Base-by-base conservation (phyloP, 2,113 vertebrate genomes). In the Emydocephalus ijimae region DNA sequence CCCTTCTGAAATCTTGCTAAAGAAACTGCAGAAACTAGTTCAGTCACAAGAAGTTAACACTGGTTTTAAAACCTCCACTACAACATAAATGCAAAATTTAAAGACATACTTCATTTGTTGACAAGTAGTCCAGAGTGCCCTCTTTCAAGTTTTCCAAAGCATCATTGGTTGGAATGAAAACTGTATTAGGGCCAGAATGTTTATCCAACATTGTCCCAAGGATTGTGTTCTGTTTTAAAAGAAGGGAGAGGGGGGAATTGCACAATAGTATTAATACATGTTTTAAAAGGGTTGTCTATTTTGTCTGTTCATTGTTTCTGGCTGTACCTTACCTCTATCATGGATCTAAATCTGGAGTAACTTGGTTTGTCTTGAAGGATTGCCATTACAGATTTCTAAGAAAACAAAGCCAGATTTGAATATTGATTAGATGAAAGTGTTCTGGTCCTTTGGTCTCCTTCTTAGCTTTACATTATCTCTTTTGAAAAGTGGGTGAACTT, bases 331-430 rank as follows among this genome's bases (percentile, higher is more conserved):
- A 99, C 99, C 98, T 98, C 96, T 92, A 99, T 91, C n/a, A 99
- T 95, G 94, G 96, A 95, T 64, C 95, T 97, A 96, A 99, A 99
- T 85, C 88, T 96, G 94, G 97, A 96, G 87, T 98, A 98, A 93
- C 97, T 99, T 89, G 94, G 96, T 88, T 98, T 97, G 89, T 96
- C 94, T 29, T 98, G 97, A 91, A 99, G 95, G 91, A 99, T 96
- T 94, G 97, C 96, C 98, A 98, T 97, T 93, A 99, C 96, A 43
- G 98, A 98, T 97, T 98, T 96, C 99, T 99, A 96, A 94, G 97
- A 96, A 85, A 85, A 89, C 26, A 95, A 90, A 74, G 85, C 89
- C 87, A 95, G 9, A 89, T 88, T 54, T 86, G 18, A 74, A 74
- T 74, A 74, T 74, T 74, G 69, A 43, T 39, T 43, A 81, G 74